phyloP scores from a whole-genome alignment of 2,113 vertebrate species.

The Triplophysa siluroides region DNA sequence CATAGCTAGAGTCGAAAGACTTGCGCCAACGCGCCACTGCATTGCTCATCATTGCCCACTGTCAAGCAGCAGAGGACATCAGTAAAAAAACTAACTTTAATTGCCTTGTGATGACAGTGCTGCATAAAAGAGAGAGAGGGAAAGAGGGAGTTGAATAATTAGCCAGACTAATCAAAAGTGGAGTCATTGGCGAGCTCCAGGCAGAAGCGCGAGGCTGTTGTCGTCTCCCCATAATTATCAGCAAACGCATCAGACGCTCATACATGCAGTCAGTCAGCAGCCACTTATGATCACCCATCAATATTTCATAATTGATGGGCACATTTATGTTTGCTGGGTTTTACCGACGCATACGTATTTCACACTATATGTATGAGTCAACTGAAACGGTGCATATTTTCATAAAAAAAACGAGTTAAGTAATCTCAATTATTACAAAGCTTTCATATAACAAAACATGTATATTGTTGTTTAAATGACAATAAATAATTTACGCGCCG shows the following conservation, averaged over 20 bases:
- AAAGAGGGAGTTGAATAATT: constrained; percentile 52
- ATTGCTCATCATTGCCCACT: constrained; percentile 22
- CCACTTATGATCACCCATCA: constrained; percentile 25
- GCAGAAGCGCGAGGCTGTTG: constrained; percentile 40
- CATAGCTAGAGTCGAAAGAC: constrained; percentile 19
- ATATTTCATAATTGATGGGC: constrained; percentile 6
- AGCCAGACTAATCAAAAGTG: constrained; percentile 52
- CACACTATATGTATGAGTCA: not conserved
- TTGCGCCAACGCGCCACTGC: constrained; percentile 31
- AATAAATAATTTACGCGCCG: not conserved
- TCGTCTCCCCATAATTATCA: constrained; percentile 47
- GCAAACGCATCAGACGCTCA: constrained; percentile 26
- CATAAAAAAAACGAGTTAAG: not conserved
- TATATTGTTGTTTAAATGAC: too few relatives aligned
- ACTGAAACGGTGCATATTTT: not conserved
- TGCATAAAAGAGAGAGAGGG: constrained; percentile 22
- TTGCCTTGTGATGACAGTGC: constrained; percentile 40
- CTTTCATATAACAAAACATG: too few relatives aligned
- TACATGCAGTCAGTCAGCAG: constrained; percentile 18
- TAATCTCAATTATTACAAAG: not conserved
- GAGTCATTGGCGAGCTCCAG: constrained; percentile 50
- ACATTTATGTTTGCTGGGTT: not conserved
- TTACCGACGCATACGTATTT: not conserved
- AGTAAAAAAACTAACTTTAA: constrained; percentile 38
- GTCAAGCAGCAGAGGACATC: constrained; percentile 10